phyloP scores from a whole-genome alignment of 2,888 invertebrate genomes.

The Lottia gigantea region DNA sequence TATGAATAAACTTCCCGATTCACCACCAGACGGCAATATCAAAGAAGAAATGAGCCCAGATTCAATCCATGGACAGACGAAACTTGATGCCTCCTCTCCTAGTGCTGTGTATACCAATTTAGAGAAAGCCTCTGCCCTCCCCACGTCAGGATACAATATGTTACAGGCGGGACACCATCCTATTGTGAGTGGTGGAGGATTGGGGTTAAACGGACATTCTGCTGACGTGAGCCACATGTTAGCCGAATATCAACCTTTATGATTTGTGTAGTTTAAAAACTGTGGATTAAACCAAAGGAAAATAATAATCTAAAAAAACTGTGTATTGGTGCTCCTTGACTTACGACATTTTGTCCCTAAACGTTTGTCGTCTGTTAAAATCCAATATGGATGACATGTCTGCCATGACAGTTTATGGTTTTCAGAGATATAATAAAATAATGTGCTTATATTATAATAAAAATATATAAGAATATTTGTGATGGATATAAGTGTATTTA shows the following conservation, averaged over 20 bases:
- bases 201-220: conserved; percentile 30
- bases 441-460: too few species aligned
- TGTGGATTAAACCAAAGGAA: conserved; percentile 4
- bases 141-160: conserved; percentile 13
- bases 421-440: neutral
- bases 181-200: conserved; percentile 3
- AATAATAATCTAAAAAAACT: conserved; percentile 1
- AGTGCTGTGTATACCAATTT: conserved; percentile 51
- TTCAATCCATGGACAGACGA: conserved; percentile 52
- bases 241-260: conserved; percentile 45
- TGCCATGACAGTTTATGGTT: neutral
- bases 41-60: conserved; percentile 57
- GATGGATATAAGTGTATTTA: too few species aligned
- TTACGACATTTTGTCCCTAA: conserved; percentile 10
- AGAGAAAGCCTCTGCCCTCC: conserved; percentile 44
- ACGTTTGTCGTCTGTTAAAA: neutral
- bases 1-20: conserved; percentile 5
- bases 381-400: neutral
- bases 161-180: conserved; percentile 13
- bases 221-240: conserved; percentile 42
- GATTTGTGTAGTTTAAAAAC: conserved; percentile 21
- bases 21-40: conserved; percentile 44
- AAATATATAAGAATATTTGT: too few species aligned
- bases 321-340: conserved; percentile 8
- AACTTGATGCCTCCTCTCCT: conserved; percentile 48